Conservation (phyloP, 2,113 vertebrate genomes). For the Onychorhynchus coronatus region DNA sequence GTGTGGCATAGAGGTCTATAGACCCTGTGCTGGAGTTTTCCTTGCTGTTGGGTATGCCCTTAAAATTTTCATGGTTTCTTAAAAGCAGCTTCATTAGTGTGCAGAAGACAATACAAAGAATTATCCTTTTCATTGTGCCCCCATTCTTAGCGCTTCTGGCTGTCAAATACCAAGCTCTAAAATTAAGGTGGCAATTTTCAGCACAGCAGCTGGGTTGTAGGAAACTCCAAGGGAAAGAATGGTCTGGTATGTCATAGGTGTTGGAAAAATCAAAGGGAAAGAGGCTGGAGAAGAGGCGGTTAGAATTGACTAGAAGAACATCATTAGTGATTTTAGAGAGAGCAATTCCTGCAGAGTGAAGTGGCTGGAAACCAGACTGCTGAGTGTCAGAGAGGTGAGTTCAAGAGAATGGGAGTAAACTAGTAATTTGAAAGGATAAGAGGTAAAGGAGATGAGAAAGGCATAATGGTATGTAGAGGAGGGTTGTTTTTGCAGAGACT, state of each 20-base stretch:
- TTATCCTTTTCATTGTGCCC: slow-evolving; percentile 10
- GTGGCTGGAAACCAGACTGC: slow-evolving; percentile 64
- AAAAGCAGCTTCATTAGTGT: not conserved
- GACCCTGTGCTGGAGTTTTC: not conserved
- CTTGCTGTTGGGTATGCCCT: not conserved
- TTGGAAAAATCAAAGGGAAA: slow-evolving; percentile 59
- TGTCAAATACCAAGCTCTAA: not conserved
- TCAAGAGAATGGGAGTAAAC: slow-evolving; percentile 62
- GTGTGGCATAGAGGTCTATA: not conserved
- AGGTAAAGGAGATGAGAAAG: slow-evolving; percentile 49
- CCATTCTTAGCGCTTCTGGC: not conserved
- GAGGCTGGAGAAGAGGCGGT: slow-evolving; percentile 24
- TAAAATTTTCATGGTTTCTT: not conserved
- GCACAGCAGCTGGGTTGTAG: not conserved
- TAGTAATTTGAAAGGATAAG: slow-evolving; percentile 63
- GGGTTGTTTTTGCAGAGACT: slow-evolving; percentile 45
- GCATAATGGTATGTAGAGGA: slow-evolving; percentile 51
- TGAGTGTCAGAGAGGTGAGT: slow-evolving; percentile 60
- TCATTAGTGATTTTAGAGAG: slow-evolving; percentile 66
- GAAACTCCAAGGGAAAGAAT: not conserved
- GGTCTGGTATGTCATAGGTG: slow-evolving; percentile 26
- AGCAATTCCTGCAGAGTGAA: slow-evolving; percentile 60
- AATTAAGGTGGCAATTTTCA: not conserved
- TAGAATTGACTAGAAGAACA: slow-evolving; percentile 57
- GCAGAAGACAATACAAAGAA: slow-evolving; percentile 19